These are phyloP conservation scores for Saguinus midas DNA, from an alignment of 2,113 vertebrate species.

Conservation along the genomic window DNA sequence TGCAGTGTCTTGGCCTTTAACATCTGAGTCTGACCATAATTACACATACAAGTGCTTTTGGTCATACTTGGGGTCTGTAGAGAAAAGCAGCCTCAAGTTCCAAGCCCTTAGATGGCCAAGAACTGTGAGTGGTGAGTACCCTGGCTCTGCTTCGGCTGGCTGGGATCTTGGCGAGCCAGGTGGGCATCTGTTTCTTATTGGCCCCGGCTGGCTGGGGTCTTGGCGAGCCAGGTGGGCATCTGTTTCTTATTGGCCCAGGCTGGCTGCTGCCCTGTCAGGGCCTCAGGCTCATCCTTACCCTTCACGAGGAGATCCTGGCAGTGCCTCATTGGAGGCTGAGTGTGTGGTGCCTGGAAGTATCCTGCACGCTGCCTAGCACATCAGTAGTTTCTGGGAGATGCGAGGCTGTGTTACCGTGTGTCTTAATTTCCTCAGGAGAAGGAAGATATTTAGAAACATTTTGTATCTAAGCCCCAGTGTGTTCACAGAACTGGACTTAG, in stretches of 20 bases:
- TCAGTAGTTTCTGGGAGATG: background rate
- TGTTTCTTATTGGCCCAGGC: too few relatives aligned
- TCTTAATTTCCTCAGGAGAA: background rate
- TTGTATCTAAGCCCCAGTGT: background rate
- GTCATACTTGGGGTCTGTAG: background rate
- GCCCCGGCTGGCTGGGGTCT: background rate
- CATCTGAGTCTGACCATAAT: constrained; percentile 27
- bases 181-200: background rate
- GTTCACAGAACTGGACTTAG: background rate
- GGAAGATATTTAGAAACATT: background rate
- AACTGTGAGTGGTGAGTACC: background rate
- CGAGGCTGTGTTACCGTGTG: background rate
- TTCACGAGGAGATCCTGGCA: too few relatives aligned
- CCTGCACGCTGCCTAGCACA: background rate
- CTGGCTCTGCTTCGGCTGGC: background rate
- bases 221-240: background rate
- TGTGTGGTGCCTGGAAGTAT: background rate
- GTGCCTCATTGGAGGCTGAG: background rate
- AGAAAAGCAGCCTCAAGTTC: background rate
- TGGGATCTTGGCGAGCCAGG: background rate
- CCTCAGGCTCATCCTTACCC: background rate
- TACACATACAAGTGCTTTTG: constrained; percentile 35
- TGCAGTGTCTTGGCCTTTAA: constrained; percentile 29
- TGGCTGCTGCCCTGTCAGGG: background rate
- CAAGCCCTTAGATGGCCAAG: background rate